phyloP scores from a whole-genome alignment of 1,140 invertebrate species.

The Zaprionus inermis region DNA sequence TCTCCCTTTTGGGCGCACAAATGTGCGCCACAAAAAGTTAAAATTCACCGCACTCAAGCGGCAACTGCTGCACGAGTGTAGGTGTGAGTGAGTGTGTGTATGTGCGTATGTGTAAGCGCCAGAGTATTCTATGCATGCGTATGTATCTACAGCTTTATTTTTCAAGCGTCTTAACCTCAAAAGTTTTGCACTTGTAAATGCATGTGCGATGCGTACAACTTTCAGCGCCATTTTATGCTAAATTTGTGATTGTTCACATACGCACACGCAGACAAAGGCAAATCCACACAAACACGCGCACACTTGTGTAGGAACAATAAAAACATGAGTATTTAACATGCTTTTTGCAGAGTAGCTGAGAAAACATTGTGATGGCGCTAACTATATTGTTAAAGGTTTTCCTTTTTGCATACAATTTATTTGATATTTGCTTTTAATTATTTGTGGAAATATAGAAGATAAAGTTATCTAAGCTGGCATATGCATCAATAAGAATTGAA shows the following conservation, averaged over 20 bases:
- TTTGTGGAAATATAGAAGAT: neutral
- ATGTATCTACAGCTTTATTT: conserved; percentile 55
- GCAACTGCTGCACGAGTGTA: conserved; percentile 43
- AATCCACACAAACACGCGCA: conserved; percentile 16
- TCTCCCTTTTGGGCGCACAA: conserved; percentile 21
- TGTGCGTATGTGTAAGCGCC: too few species aligned
- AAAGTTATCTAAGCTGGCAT: neutral
- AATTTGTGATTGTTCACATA: conserved; percentile 75
- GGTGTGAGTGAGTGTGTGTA: conserved; percentile 24
- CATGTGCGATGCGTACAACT: conserved; percentile 33
- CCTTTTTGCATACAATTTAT: neutral
- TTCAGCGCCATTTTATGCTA: conserved; percentile 64
- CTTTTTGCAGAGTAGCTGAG: neutral
- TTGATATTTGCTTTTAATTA: neutral
- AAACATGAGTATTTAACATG: conserved; percentile 59
- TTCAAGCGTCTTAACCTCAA: conserved; percentile 79
- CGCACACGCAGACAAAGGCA: neutral
- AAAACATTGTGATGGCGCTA: neutral
- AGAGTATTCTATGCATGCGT: conserved; percentile 1
- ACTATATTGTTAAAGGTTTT: neutral
- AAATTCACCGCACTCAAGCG: conserved; percentile 40
- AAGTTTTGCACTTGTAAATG: conserved; percentile 73
- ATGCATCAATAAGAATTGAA: neutral
- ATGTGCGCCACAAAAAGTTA: conserved; percentile 47
- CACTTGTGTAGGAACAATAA: conserved; percentile 55